Conservation (phyloP, 2,888 invertebrate species). For the Scelioninae gen. 1 region DNA sequence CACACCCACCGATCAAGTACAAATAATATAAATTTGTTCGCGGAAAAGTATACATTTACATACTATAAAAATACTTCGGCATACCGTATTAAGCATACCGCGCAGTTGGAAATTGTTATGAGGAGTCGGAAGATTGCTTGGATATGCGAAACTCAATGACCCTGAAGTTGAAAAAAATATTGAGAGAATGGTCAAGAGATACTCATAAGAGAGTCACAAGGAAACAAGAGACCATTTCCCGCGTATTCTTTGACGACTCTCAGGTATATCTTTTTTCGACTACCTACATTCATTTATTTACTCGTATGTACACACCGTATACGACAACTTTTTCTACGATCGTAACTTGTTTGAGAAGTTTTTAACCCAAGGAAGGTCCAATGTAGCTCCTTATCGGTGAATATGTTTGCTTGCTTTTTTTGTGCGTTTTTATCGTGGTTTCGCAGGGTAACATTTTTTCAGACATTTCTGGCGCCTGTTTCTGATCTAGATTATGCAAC, state of each 20-base stretch:
- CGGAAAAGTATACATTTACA: slow-evolving; percentile 43
- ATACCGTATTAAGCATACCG: slow-evolving; percentile 60
- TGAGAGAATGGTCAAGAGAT: slow-evolving; percentile 60
- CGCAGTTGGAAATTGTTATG: slow-evolving; percentile 55
- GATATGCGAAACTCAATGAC: slow-evolving; percentile 66
- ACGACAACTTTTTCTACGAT: slow-evolving; percentile 32
- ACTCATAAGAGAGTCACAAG: slow-evolving; percentile 58
- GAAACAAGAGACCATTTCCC: slow-evolving; percentile 73
- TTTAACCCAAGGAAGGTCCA: not conserved
- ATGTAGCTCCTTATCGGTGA: slow-evolving; percentile 31
- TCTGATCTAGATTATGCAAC: slow-evolving; percentile 51
- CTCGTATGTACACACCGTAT: slow-evolving; percentile 14
- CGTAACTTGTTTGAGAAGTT: slow-evolving; percentile 33
- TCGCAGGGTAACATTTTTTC: slow-evolving; percentile 9
- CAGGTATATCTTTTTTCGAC: slow-evolving; percentile 38
- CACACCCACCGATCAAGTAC: slow-evolving; percentile 12
- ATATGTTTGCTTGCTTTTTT: slow-evolving; percentile 33
- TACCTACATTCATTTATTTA: slow-evolving; percentile 35
- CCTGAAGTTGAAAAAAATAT: slow-evolving; percentile 60
- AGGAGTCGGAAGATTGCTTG: slow-evolving; percentile 64
- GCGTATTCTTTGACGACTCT: slow-evolving; percentile 68
- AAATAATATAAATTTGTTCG: slow-evolving; percentile 58
- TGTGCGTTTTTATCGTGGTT: not conserved
- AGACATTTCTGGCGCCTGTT: slow-evolving; percentile 24
- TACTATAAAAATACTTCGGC: slow-evolving; percentile 48